These are phyloP conservation scores for Blastobasis lacticolella DNA, from an alignment of 2,888 invertebrate species.

Conservation along the genomic window DNA sequence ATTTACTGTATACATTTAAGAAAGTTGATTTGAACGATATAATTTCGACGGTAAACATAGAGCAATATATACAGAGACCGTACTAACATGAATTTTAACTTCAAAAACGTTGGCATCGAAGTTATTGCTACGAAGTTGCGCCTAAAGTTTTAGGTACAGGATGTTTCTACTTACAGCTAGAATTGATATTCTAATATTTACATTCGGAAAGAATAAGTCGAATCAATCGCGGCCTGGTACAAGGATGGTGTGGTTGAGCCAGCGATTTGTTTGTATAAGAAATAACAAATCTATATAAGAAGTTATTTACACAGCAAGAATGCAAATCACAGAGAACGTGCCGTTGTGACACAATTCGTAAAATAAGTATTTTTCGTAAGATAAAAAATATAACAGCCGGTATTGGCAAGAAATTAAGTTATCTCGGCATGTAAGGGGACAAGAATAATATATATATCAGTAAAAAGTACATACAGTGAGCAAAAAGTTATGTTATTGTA, in stretches of 20 bases:
- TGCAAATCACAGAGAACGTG: constrained; percentile 68
- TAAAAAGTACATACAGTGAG: too few species aligned
- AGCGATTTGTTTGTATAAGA: constrained; percentile 55
- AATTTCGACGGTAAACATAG: constrained; percentile 39
- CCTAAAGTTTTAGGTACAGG: constrained; percentile 62
- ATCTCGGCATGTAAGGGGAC: too few species aligned
- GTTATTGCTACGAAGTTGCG: constrained; percentile 67
- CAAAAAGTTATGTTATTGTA: too few species aligned
- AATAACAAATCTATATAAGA: constrained; percentile 68
- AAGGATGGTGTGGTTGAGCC: too few species aligned
- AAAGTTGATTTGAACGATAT: constrained; percentile 44
- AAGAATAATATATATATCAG: too few species aligned
- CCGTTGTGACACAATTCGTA: constrained; percentile 32
- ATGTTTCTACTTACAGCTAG: constrained; percentile 64
- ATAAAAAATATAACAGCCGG: constrained; percentile 33
- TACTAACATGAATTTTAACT: constrained; percentile 48
- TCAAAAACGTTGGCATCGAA: constrained; percentile 64
- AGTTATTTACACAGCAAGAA: constrained; percentile 65
- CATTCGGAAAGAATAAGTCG: constrained; percentile 39
- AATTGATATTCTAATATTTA: constrained; percentile 61
- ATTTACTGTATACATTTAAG: constrained; percentile 43
- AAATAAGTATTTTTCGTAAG: constrained; percentile 18
- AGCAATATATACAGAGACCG: constrained; percentile 60
- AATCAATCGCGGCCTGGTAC: too few species aligned
- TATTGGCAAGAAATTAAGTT: constrained; percentile 7